phyloP scores from a whole-genome alignment of 2,797 vertebrate species.

The Eospalax fontanierii region DNA sequence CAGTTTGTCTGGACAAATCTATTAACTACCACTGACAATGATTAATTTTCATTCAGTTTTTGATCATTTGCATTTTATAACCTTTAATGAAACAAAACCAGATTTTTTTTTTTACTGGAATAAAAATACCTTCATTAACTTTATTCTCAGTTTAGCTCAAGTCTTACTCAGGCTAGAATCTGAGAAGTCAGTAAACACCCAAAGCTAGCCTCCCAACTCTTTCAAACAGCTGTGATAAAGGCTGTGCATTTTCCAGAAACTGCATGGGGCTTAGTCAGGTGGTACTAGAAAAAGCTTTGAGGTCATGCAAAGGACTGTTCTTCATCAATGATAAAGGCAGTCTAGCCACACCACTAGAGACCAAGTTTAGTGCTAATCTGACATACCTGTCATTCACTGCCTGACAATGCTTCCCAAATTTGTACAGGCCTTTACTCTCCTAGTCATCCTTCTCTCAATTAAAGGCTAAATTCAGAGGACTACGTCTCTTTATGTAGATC shows the following conservation, averaged over 20 bases:
- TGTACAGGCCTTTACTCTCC: not conserved
- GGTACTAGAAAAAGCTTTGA: not conserved
- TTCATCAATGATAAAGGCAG: not conserved
- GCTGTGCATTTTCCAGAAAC: not conserved
- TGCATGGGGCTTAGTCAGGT: not conserved
- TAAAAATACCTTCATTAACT: not conserved
- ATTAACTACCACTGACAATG: constrained; percentile 30
- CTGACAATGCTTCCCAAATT: not conserved
- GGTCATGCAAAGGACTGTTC: not conserved
- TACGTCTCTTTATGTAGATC: constrained; percentile 37
- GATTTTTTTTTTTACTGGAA: constrained; percentile 27
- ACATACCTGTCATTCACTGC: constrained; percentile 6
- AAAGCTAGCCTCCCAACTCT: not conserved
- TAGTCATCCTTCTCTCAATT: not conserved
- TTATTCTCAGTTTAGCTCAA: not conserved
- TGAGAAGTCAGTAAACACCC: not conserved
- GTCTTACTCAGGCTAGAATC: not conserved
- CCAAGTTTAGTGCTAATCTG: not conserved
- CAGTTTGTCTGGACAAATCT: not conserved
- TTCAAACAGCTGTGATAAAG: constrained; percentile 8
- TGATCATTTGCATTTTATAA: not conserved
- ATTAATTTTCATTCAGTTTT: constrained; percentile 25
- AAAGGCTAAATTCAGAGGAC: constrained; percentile 36
- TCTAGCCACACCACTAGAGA: not conserved
- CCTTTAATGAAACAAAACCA: not conserved